Base-by-base conservation (phyloP, 2,113 vertebrate species). In the Eulemur rufifrons region DNA sequence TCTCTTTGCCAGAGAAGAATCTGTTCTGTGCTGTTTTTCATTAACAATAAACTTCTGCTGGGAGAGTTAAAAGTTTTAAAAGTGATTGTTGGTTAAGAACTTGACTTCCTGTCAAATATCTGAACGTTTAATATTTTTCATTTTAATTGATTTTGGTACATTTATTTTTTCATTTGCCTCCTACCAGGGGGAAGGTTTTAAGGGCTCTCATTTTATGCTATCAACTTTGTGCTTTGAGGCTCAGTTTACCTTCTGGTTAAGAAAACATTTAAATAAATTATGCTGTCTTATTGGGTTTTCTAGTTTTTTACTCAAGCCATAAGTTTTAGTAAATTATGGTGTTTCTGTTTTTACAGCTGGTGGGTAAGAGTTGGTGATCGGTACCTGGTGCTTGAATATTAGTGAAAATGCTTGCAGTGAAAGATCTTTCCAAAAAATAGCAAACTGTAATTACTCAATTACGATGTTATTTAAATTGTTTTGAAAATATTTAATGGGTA, bases 11-110 rank as follows among this genome's bases (percentile, higher is more conserved):
- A 23, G 0, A 90, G 80, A 76, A 88, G 83, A 97, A 64, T 89
- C 94, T 97, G 94, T 92, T 94, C 13, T 20, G 13, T 78, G 54
- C 97, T 68, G 76, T 29, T 89, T 97, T 84, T 66, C 78, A 39
- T 97, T 98, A 98, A 97, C 97, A 98, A 34, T 95, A 47, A 92
- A 76, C 50, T 97, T 97, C 54, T 96, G 39, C 96, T 88, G 94
- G 74, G 94, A 96, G 54, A 21, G 8, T 94, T 94, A 3, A 93
- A 97, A 95, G 34, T 87, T 94, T 97, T 64, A 56, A 93, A 94
- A 95, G 77, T 81, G 74, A 2, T 89, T 97, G 96, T 94, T 94
- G 97, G 91, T 87, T 77, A 96, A 97, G 87, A 95, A 89, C 97
- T 97, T 90, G 69, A 59, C 94, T 98, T 69, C 89, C 81, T 98